Evolutionary conservation across 2,797 vertebrate genomes (phyloP).

Genomic region (Paguma larvata): DNA sequence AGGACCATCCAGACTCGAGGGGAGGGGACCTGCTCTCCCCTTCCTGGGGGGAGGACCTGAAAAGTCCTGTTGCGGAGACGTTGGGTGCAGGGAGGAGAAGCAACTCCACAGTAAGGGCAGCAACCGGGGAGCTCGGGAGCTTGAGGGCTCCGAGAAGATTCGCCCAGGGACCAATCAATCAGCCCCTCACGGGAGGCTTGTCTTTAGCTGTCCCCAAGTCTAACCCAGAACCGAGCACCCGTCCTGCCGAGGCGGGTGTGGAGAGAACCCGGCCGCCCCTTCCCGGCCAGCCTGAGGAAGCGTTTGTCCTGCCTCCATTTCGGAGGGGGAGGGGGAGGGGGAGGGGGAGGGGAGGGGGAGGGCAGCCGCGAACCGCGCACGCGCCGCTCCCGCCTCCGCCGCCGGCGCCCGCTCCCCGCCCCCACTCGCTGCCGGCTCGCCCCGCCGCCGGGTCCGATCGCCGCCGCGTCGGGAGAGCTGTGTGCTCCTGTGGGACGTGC

Average conservation of each 20-base stretch:
- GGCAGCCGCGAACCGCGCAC: rapidly evolving
- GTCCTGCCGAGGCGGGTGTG: not conserved
- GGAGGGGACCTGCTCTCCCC: not conserved
- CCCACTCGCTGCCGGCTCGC: rapidly evolving
- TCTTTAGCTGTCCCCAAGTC: not conserved
- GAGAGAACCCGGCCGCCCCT: not conserved
- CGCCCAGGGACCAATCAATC: not conserved
- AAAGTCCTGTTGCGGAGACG: not conserved
- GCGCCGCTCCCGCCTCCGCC: too few species aligned
- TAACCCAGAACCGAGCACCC: not conserved
- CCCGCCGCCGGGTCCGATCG: not conserved
- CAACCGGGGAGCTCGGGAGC: not conserved
- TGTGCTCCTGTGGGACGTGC: not conserved
- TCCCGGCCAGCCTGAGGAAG: not conserved
- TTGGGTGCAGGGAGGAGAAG: rapidly evolving
- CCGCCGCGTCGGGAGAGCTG: not conserved
- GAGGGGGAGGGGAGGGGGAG: not conserved
- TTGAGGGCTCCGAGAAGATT: not conserved
- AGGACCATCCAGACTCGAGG: not conserved
- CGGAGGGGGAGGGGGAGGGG: too few species aligned
- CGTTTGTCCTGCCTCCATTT: not conserved
- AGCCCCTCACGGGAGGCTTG: rapidly evolving
- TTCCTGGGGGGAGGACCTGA: not conserved
- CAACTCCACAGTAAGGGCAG: not conserved
- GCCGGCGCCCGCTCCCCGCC: rapidly evolving